Evolutionary conservation across 2,113 vertebrate genomes (phyloP), one percentile per base, ranked within the genome.

Genomic region (Nycticebus coucang): DNA sequence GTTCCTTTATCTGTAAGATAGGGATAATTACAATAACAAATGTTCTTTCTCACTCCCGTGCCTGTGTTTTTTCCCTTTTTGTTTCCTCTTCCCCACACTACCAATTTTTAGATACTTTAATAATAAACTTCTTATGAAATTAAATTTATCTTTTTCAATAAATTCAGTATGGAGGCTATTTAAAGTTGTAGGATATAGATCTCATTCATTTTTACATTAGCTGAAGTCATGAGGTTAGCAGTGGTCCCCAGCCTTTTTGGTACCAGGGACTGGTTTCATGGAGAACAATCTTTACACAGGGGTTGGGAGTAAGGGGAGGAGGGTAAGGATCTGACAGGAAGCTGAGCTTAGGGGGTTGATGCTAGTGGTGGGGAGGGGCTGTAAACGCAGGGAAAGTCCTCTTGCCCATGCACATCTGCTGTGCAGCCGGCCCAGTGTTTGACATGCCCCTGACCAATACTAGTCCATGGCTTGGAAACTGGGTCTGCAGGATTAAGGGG

Each of bases 111-210:
- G 45, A 35, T 55, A 41, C 28, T 75, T 88, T 94, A 92, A 89
- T 93, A n/a, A 79, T 84, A 69, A 94, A 81, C 72, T 81, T 4
- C 28, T 81, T 92, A 26, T 81, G 53, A 81, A 93, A 57, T 66
- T 84, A 78, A 91, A 35, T 91, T 79, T 87, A 14, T 68, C 50
- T 89, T 93, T 95, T 90, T 60, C 9, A 87, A 82, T 60, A 79
- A 89, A 83, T 83, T 91, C 26, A 79, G 2, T 79, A 50, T 82
- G 24, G 50, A 82, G 1, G 28, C 50, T 88, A 75, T 75, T 94
- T 75, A 66, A 94, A 94, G 10, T 84, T 87, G 18, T 60, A 87
- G 17, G 13, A 21, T 96, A 24, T 77, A 11, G 72, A 41, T 91
- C 35, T 93, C 22, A 95, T 74, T 15, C 50, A 55, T 81, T 95